These are phyloP conservation scores for Sicus ferrugineus DNA, from an alignment of 2,888 invertebrate species.

Conservation along the genomic window DNA sequence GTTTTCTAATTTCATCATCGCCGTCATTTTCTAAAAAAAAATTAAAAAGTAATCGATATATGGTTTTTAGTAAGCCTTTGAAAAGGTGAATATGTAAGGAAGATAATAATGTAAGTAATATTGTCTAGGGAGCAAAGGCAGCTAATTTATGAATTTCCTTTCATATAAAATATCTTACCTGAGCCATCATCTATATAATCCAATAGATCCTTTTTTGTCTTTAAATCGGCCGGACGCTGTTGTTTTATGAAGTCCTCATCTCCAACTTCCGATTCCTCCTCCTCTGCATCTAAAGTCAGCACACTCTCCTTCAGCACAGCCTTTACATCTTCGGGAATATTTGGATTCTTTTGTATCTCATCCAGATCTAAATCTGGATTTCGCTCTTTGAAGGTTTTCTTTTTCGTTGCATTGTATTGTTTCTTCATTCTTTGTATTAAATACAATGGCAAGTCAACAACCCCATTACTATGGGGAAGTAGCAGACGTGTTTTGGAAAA, in stretches of 20 bases:
- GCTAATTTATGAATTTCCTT: not conserved
- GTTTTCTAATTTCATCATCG: constrained; percentile 60
- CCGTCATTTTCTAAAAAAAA: constrained; percentile 56
- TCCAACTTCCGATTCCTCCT: constrained; percentile 50
- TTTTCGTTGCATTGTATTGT: constrained; percentile 62
- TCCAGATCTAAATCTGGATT: constrained; percentile 65
- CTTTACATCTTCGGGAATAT: constrained; percentile 64
- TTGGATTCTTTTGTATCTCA: constrained; percentile 64
- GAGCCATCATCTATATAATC: constrained; percentile 63
- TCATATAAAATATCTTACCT: constrained; percentile 47
- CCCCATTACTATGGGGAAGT: constrained; percentile 62
- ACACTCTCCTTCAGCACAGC: constrained; percentile 63
- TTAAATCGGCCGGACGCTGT: constrained; percentile 56
- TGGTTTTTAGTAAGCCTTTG: not conserved
- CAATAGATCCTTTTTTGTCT: constrained; percentile 61
- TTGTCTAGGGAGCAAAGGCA: too few relatives aligned
- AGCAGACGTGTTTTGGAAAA: constrained; percentile 16
- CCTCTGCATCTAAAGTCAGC: constrained; percentile 57
- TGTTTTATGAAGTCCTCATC: constrained; percentile 48
- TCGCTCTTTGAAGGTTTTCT: constrained; percentile 64
- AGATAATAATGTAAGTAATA: too few relatives aligned
- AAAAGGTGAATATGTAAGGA: not conserved
- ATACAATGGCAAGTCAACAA: constrained; percentile 46
- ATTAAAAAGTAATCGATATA: constrained; percentile 25
- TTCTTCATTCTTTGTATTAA: constrained; percentile 62